phyloP scores from a whole-genome alignment of 2,888 invertebrate species.

The Pristionchus exspectatus region DNA sequence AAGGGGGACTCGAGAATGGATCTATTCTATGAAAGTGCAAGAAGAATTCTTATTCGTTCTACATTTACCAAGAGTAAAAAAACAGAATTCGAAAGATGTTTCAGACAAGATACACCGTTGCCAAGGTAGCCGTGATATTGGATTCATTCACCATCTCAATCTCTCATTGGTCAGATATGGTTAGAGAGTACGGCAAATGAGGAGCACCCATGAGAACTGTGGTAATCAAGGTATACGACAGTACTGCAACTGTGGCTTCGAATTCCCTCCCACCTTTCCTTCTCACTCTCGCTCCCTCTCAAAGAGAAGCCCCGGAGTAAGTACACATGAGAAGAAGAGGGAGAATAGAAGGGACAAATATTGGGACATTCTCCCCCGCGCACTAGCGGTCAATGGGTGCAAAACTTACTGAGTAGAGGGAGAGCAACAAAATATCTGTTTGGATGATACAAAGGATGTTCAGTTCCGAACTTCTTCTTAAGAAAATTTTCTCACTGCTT shows the following conservation, averaged over 20 bases:
- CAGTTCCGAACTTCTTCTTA: no score
- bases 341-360: conserved; percentile 34
- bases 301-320: conserved; percentile 41
- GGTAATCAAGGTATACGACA: background rate
- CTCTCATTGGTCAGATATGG: background rate
- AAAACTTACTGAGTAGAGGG: background rate
- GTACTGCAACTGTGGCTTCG: conserved; percentile 27
- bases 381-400: conserved; percentile 15
- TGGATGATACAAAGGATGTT: no score
- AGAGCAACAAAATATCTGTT: background rate
- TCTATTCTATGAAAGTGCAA: no score
- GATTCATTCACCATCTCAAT: no score
- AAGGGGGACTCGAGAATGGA: no score
- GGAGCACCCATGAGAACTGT: background rate
- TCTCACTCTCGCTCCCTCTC: background rate
- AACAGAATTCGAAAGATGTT: no score
- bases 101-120: no score
- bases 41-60: no score
- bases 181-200: background rate
- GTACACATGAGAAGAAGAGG: conserved; percentile 20
- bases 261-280: background rate
- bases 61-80: no score
- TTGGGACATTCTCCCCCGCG: background rate
- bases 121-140: no score
- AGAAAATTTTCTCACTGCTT: no score